A percentile compares a stretch with the other conserved stretches of the same genome.
Conservation (phyloP, 2,797 vertebrate species). For the Diglossa cyanea region DNA sequence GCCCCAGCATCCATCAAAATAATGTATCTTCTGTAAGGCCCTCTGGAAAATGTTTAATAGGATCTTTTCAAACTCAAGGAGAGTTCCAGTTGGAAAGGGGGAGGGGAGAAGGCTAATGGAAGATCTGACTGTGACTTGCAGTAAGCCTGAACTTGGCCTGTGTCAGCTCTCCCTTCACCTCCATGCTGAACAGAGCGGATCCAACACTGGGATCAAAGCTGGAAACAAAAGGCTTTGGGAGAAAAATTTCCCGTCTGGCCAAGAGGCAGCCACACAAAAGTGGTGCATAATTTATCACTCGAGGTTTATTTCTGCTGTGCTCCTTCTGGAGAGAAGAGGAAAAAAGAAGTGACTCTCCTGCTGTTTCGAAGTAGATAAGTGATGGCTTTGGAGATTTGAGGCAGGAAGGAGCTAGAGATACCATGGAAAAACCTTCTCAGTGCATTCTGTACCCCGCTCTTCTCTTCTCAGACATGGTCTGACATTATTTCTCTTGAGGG, state of each 20-base stretch:
- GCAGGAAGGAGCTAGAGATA: slow-evolving; percentile 26
- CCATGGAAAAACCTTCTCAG: slow-evolving; percentile 4
- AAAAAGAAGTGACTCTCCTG: slow-evolving; percentile 40
- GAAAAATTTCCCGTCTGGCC: slow-evolving; percentile 72
- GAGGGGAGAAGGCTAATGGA: slow-evolving; percentile 49
- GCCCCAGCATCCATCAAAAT: slow-evolving; percentile 67
- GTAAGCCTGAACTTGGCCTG: slow-evolving; percentile 68
- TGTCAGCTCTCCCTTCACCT: slow-evolving; percentile 67
- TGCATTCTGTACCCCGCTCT: not conserved
- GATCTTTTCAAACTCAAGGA: slow-evolving; percentile 59
- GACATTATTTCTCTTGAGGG: not conserved
- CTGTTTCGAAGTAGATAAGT: slow-evolving; percentile 20
- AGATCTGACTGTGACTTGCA: slow-evolving; percentile 49
- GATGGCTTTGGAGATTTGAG: slow-evolving; percentile 21
- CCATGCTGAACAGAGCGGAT: slow-evolving; percentile 47
- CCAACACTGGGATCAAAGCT: slow-evolving; percentile 66
- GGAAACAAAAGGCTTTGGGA: slow-evolving; percentile 72
- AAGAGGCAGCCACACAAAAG: slow-evolving; percentile 72
- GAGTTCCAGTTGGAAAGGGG: slow-evolving; percentile 57
- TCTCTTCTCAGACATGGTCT: not conserved
- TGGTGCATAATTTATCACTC: slow-evolving; percentile 75
- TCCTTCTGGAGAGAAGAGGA: slow-evolving; percentile 53
- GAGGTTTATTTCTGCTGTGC: slow-evolving; percentile 61
- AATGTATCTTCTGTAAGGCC: slow-evolving; percentile 63
- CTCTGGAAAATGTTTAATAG: slow-evolving; percentile 61